Conservation (phyloP, 1,140 invertebrate genomes). For the Drosophila obscura region DNA sequence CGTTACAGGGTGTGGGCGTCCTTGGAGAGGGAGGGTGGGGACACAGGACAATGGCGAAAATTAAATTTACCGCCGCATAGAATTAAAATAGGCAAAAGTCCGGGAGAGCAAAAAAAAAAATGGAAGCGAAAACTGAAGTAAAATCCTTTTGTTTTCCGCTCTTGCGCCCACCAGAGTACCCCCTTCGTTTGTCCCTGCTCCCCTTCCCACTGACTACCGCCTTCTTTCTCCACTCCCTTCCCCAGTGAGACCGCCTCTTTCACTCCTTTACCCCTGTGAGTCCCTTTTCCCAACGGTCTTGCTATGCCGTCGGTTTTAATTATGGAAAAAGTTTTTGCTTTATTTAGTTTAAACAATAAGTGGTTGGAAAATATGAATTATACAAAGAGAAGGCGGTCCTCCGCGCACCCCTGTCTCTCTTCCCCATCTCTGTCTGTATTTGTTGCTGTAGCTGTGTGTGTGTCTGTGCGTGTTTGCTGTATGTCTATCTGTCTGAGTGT, state of each 20-base stretch:
- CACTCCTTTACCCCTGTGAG: neutral
- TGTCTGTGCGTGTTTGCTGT: conserved; percentile 10
- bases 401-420: no score
- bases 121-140: conserved; percentile 26
- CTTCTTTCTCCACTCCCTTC: neutral
- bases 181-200: neutral
- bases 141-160: conserved; percentile 68
- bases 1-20: neutral
- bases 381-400: conserved; percentile 54
- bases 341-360: conserved; percentile 79
- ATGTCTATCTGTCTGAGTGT: conserved; percentile 9
- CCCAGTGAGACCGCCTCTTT: no score
- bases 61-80: conserved; percentile 76
- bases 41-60: conserved; percentile 62
- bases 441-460: neutral
- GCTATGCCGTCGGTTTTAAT: conserved; percentile 68
- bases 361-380: conserved; percentile 79
- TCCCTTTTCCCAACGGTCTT: conserved; percentile 1
- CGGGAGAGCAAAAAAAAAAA: conserved; percentile 30
- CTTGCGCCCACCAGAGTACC: conserved; percentile 43
- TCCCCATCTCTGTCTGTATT: no score
- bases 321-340: conserved; percentile 79
- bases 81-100: conserved; percentile 68
- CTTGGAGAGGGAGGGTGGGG: neutral
- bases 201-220: neutral